These are phyloP conservation scores for Pammene fasciana DNA, from an alignment of 2,888 invertebrate species.

Conservation along the genomic window DNA sequence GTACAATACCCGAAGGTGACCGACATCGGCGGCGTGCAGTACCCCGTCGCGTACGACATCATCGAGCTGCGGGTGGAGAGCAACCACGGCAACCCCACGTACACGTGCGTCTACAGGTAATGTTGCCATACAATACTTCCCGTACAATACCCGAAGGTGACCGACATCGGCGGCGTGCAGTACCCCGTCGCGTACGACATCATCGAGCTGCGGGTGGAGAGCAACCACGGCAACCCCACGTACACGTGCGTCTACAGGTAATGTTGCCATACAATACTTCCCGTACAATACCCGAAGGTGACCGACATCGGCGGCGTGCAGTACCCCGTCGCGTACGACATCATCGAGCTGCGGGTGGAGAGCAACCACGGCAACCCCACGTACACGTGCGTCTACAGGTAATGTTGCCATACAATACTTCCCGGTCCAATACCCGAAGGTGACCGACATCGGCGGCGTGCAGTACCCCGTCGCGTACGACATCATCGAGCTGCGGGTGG, in stretches of 20 bases:
- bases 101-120: constrained; percentile 98
- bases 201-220: constrained; percentile 93
- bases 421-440: too few relatives aligned
- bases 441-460: constrained; percentile 71
- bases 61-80: constrained; percentile 94
- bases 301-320: constrained; percentile 72
- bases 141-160: constrained; percentile 34
- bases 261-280: constrained; percentile 38
- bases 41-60: constrained; percentile 86
- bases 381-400: constrained; percentile 98
- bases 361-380: constrained; percentile 98
- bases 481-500: constrained; percentile 93
- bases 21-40: constrained; percentile 72
- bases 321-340: constrained; percentile 85
- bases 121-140: background rate
- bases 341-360: constrained; percentile 93
- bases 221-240: constrained; percentile 97
- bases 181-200: constrained; percentile 86
- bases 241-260: constrained; percentile 99
- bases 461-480: constrained; percentile 85
- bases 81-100: constrained; percentile 97
- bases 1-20: constrained; percentile 44
- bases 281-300: too few relatives aligned
- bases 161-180: constrained; percentile 72
- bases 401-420: constrained; percentile 61